A percentile compares a stretch with the other conserved stretches of the same genome.
Conservation (phyloP, 2,888 invertebrate genomes). For the Caenorhabditis panamensis region DNA sequence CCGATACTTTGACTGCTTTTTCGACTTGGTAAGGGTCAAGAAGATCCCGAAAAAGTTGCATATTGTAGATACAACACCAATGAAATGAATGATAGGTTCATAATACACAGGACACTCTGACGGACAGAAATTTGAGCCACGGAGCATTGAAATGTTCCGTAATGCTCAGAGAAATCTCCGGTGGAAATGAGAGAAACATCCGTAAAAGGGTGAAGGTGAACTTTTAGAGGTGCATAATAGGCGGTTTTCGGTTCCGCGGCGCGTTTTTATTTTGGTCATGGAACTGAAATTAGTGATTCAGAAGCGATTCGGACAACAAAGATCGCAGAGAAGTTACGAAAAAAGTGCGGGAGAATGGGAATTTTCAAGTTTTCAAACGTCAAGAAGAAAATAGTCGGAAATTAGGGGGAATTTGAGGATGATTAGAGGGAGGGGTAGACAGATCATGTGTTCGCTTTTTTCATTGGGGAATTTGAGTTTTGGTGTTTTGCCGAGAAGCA, state of each 20-base stretch:
- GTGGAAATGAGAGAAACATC: constrained; percentile 13
- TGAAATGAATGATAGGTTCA: constrained; percentile 30
- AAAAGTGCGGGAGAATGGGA: no score
- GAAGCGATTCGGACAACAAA: constrained; percentile 26
- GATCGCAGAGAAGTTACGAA: no score
- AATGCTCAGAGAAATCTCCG: background rate
- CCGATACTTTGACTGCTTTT: constrained; percentile 19
- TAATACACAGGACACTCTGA: constrained; percentile 26
- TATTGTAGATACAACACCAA: constrained; percentile 22
- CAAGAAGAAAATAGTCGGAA: constrained; percentile 8
- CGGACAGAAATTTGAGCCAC: constrained; percentile 35
- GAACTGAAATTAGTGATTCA: constrained; percentile 11
- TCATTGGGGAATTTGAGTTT: no score
- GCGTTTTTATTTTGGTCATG: constrained; percentile 7
- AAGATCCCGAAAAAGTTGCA: constrained; percentile 29
- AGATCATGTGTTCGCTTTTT: background rate
- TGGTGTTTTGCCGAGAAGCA: no score
- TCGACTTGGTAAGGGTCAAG: constrained; percentile 23
- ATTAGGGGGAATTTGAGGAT: background rate
- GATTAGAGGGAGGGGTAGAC: background rate
- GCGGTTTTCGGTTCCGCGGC: background rate
- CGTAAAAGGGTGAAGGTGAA: background rate
- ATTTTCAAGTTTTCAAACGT: no score
- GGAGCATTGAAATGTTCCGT: constrained; percentile 16
- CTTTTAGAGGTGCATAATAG: background rate